Percentiles rank a stretch among this genome's conserved stretches.
Conservation (phyloP, 2,888 invertebrate species). For the Embidobia sp. region DNA sequence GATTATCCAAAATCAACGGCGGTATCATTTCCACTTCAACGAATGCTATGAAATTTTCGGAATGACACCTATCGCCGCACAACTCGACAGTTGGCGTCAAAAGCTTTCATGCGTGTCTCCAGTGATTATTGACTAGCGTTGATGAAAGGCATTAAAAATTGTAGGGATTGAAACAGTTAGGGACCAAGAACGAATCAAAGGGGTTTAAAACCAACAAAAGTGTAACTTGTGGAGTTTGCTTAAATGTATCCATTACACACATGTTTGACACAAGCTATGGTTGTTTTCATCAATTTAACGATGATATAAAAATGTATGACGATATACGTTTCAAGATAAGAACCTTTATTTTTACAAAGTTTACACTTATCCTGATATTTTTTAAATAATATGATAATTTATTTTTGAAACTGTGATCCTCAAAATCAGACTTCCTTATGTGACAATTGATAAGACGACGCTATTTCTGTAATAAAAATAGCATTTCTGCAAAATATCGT, state of each 20-base stretch:
- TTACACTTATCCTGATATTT: no score
- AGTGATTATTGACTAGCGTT: conserved; percentile 48
- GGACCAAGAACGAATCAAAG: conserved; percentile 11
- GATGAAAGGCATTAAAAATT: conserved; percentile 56
- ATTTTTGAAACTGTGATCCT: no score
- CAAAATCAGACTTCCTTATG: no score
- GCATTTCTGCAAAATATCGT: no score
- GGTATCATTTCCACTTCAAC: conserved; percentile 56
- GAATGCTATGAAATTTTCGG: conserved; percentile 54
- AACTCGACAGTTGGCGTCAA: conserved; percentile 59
- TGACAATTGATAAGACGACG: no score
- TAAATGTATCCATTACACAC: conserved; percentile 28
- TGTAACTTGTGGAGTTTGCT: conserved; percentile 14
- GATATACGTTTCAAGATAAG: no score
- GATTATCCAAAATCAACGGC: conserved; percentile 56
- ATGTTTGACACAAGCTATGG: no score
- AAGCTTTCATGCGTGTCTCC: conserved; percentile 54
- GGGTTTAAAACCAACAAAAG: conserved; percentile 36
- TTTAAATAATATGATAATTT: no score
- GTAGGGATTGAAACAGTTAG: conserved; percentile 32
- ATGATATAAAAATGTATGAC: no score
- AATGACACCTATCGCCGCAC: conserved; percentile 53
- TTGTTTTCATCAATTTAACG: no score
- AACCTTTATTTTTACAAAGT: no score
- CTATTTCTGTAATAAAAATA: no score